Percentiles rank a stretch among this genome's conserved stretches.
Conservation (phyloP, 2,888 invertebrate genomes). For the Trichogramma dendrolimi region DNA sequence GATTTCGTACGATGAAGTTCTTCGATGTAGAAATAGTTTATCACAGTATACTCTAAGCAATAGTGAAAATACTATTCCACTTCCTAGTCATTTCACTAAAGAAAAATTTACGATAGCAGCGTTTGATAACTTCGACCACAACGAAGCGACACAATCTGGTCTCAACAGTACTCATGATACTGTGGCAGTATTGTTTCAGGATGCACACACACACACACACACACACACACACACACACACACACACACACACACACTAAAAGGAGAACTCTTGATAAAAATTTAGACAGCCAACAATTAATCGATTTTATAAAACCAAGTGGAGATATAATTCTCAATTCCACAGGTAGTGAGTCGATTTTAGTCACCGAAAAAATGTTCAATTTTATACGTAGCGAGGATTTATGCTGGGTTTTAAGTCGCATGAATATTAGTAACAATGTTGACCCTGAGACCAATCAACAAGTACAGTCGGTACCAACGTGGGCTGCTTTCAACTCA, state of each 20-base stretch:
- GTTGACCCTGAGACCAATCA: not conserved
- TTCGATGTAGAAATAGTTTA: constrained; percentile 16
- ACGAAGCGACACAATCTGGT: constrained; percentile 8
- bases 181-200: constrained; percentile 14
- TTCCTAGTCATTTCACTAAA: constrained; percentile 7
- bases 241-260: not conserved
- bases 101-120: not conserved
- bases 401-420: constrained; percentile 13
- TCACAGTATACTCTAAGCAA: constrained; percentile 12
- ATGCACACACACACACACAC: not conserved
- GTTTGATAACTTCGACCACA: constrained; percentile 15
- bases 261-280: not conserved
- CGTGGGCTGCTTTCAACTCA: constrained; percentile 16
- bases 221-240: not conserved
- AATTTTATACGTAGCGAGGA: too few species aligned
- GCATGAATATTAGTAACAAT: constrained; percentile 7
- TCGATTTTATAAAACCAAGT: constrained; percentile 10
- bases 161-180: constrained; percentile 11
- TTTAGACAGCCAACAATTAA: constrained; percentile 16
- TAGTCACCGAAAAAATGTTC: too few species aligned
- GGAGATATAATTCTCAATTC: not conserved
- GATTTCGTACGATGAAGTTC: constrained; percentile 26
- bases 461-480: constrained; percentile 9
- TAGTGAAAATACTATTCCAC: constrained; percentile 2
- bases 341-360: too few species aligned